Percentiles rank a stretch among this genome's conserved stretches.
Evolutionary conservation across 2,113 vertebrate genomes (phyloP).

Genomic region (Todiramphus chloris): DNA sequence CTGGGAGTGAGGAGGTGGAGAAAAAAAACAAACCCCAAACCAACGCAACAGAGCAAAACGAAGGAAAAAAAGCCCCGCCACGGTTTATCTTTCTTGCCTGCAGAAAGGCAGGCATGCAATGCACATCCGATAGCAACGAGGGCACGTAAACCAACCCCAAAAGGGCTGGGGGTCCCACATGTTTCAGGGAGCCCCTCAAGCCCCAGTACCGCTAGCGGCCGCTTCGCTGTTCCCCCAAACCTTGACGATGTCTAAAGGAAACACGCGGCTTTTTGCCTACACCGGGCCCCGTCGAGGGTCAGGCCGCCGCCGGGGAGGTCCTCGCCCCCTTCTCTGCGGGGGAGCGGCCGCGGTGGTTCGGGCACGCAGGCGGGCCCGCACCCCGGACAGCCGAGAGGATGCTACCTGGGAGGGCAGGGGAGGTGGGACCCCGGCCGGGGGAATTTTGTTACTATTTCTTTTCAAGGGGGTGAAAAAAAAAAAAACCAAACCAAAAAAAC

Average conservation of each 20-base stretch:
- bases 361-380: background rate
- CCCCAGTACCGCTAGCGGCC: too few species aligned
- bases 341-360: fast-evolving
- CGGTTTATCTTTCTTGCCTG: background rate
- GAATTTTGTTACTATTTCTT: background rate
- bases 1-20: background rate
- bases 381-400: background rate
- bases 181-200: background rate
- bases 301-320: background rate
- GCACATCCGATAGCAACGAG: background rate
- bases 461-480: background rate
- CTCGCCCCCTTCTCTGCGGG: too few species aligned
- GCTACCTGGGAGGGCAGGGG: background rate
- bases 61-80: background rate
- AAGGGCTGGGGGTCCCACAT: background rate
- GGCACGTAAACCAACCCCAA: background rate
- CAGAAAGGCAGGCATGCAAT: background rate
- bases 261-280: background rate
- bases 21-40: too few species aligned
- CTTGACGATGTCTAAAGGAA: background rate
- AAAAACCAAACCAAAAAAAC: too few species aligned
- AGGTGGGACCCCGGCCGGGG: fast-evolving
- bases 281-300: too few species aligned
- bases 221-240: background rate
- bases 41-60: background rate